phyloP scores from a whole-genome alignment of 2,888 invertebrate genomes.

The Biston stratarius region DNA sequence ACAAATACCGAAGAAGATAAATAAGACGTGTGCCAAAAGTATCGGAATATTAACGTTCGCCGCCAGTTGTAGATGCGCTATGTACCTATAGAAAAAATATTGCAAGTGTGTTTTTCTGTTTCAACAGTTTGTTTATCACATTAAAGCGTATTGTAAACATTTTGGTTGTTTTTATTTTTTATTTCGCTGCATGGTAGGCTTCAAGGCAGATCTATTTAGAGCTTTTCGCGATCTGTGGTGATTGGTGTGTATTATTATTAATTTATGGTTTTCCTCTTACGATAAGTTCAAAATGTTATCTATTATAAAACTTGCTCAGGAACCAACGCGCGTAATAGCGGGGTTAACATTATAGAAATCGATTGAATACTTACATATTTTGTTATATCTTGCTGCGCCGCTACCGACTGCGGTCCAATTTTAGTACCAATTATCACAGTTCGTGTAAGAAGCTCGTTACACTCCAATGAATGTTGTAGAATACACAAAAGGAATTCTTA shows the following conservation, averaged over 20 bases:
- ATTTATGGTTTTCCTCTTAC: background rate
- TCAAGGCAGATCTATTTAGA: constrained; percentile 13
- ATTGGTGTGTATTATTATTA: background rate
- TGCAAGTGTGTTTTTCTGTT: constrained; percentile 71
- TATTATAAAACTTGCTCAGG: no score
- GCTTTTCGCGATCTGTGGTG: constrained; percentile 11
- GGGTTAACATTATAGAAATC: no score
- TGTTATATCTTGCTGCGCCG: background rate
- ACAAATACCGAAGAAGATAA: constrained; percentile 79
- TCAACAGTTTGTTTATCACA: constrained; percentile 69
- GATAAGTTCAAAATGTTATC: background rate
- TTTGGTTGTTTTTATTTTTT: constrained; percentile 74
- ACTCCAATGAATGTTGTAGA: constrained; percentile 42
- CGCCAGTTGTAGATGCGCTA: constrained; percentile 72
- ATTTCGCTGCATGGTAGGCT: constrained; percentile 76
- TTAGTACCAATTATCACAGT: constrained; percentile 5
- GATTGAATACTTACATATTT: no score
- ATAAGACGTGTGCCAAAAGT: constrained; percentile 43
- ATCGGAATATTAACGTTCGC: constrained; percentile 54
- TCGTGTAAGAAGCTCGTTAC: constrained; percentile 20
- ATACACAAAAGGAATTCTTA: constrained; percentile 43
- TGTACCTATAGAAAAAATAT: constrained; percentile 56
- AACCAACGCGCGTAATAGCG: no score
- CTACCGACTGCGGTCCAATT: background rate
- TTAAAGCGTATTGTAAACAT: constrained; percentile 78